Base-by-base conservation (phyloP, 2,888 invertebrate species). In the Creontiades dilutus region DNA sequence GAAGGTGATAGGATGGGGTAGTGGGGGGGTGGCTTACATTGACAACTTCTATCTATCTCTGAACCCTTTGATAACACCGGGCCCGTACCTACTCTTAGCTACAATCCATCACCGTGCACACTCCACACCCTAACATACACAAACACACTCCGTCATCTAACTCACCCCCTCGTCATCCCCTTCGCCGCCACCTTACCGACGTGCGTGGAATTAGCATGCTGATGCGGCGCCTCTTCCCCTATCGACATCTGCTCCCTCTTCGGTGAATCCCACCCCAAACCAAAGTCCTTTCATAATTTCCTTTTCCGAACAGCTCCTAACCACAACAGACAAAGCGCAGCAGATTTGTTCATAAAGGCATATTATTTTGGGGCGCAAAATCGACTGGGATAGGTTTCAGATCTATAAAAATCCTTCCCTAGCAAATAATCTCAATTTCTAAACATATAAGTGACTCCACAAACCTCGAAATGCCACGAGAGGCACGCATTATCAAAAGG, bases 41-140 rank as follows among this genome's bases (percentile, higher is more conserved):
- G 91, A 91, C 91, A 91, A 90, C 84, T 91, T 90, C 91, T 91
- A 91, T 91, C 90, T 91, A 90, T 90, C 91, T 89, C 84, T 78
- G 57, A 87, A 88, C 90, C 87, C 90, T 91, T 90, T 91, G 91
- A 91, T 91, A 90, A 90, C 12, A 82, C 52, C 52, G 4, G 23
- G 19, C 68, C 68, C 68, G 46, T 82, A 61, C 85, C 37, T 61
- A 61, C 85, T 85, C 85, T 85, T 85, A 85, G 85, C 85, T 85
- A 61, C 85, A 61, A 85, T 85, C 85, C 85, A 85, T 85, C 85
- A 85, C 85, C 57, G 85, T 11, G 28, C 78, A 80, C 78, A 14
- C 82, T 28, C 47, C 19, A 13, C 78, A 12, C 78, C 78, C 46
- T 19, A 46, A 14, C 78, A 37, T n/a, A 78, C 28, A 78, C 78